Evolutionary conservation across 30 jellyfish, hydroid and myxozoan species (phyloP), one percentile per base, ranked within the genome.

Genomic region (Aurelia aurita complex sp. Pacific): DNA sequence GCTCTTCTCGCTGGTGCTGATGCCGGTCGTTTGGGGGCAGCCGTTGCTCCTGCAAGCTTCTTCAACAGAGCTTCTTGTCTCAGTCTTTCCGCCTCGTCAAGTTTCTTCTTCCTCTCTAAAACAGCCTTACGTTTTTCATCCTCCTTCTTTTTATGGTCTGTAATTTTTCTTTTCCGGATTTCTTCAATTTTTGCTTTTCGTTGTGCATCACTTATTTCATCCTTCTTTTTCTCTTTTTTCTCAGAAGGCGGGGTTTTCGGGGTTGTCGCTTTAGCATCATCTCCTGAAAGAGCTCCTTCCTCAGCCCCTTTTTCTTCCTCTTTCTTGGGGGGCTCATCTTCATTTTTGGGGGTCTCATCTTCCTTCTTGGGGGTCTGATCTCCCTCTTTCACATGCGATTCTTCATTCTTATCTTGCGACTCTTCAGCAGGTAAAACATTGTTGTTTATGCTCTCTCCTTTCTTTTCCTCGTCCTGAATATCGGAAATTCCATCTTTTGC

Each of bases 61-160:
- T 89, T 89, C 71, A 89, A 36, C 69, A 89, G 34, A 2, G 97
- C 97, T 43, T 81, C 94, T 12, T 79, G 83, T 71, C 76, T 89
- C 33, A 51, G 59, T 23, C 66, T 83, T 52, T 89, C 97, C 40
- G 89, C 97, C 72, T 81, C 91, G 6, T 78, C 90, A 43, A 89
- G 64, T 65, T 79, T 81, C 87, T 61, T 89, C 65, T 81, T 81
- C 55, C 97, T 64, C 74, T 89, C 97, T 64, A 73, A 70, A 36
- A 89, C 91, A 67, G 94, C 97, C 50, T 89, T 77, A 16, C 97
- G 85, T 52, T 85, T 76, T 33, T 89, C 97, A n/a, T 89, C 91
- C 34, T 89, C 97, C 51, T 89, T 89, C 67, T 89, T 89, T 61
- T 82, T 81, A 40, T 73, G 71, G 29, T 89, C 94, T 32, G 75